phyloP scores from a whole-genome alignment of 2,113 vertebrate genomes.

The Pristiophorus japonicus region DNA sequence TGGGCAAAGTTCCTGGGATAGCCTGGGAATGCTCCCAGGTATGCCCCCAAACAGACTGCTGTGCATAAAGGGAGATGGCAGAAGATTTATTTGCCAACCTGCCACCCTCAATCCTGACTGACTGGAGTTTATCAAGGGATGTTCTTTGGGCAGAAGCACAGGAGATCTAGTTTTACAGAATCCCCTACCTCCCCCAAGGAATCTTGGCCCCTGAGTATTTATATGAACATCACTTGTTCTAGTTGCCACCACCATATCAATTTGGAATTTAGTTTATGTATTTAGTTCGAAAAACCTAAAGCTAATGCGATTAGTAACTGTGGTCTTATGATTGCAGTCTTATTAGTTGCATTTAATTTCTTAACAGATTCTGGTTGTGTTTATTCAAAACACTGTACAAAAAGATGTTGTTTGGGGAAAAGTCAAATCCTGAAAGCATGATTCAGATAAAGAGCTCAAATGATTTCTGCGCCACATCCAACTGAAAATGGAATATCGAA shows the following conservation, averaged over 20 bases:
- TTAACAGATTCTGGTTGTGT: background rate
- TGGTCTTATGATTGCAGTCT: background rate
- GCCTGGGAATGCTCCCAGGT: background rate
- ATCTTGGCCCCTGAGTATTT: background rate
- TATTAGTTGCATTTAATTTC: no score
- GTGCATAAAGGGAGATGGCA: background rate
- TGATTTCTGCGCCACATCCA: background rate
- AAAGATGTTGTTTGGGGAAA: conserved; percentile 3
- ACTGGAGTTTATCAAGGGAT: background rate
- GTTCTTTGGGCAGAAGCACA: background rate
- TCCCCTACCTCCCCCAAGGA: background rate
- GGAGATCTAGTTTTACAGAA: background rate
- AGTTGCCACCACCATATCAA: background rate
- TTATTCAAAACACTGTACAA: conserved; percentile 13
- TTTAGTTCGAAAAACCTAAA: background rate
- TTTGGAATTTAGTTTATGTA: conserved; percentile 21
- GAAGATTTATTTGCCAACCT: background rate
- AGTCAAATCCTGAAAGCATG: conserved; percentile 24
- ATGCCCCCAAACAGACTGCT: background rate
- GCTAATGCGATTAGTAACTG: conserved; percentile 15
- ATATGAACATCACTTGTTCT: background rate
- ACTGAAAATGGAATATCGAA: background rate
- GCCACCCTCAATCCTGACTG: background rate
- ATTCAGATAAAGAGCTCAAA: conserved; percentile 25
- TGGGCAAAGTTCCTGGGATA: background rate